Percentiles rank a stretch among this genome's conserved stretches.
Evolutionary conservation across 2,888 invertebrate genomes (phyloP).

Genomic region (Calliphora vomitoria): DNA sequence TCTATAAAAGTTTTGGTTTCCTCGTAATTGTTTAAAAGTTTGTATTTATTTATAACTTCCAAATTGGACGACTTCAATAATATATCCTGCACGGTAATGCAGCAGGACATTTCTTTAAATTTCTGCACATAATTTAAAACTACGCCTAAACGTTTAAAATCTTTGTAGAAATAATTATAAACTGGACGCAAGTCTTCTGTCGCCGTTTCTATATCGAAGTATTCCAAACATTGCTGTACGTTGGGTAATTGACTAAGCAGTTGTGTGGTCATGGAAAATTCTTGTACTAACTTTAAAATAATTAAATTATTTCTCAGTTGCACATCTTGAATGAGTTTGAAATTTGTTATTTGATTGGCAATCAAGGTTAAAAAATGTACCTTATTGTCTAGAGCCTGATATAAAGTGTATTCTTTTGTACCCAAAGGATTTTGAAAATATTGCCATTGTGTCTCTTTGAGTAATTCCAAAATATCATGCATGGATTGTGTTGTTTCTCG

Average conservation of each 20-base stretch:
- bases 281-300: slow-evolving; percentile 81
- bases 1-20: slow-evolving; percentile 79
- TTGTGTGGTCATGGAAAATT: slow-evolving; percentile 77
- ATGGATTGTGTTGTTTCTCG: slow-evolving; percentile 77
- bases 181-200: slow-evolving; percentile 78
- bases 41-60: slow-evolving; percentile 77
- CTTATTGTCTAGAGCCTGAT: slow-evolving; percentile 77
- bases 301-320: slow-evolving; percentile 80
- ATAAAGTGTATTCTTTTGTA: slow-evolving; percentile 78
- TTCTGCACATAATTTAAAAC: slow-evolving; percentile 78
- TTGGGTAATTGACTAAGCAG: slow-evolving; percentile 78
- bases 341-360: slow-evolving; percentile 77
- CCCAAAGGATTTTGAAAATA: slow-evolving; percentile 74
- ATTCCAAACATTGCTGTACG: slow-evolving; percentile 76
- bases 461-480: slow-evolving; percentile 72
- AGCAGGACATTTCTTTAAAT: slow-evolving; percentile 75
- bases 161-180: slow-evolving; percentile 81
- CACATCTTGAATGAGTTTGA: slow-evolving; percentile 76
- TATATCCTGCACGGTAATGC: slow-evolving; percentile 77
- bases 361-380: slow-evolving; percentile 80
- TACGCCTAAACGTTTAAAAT: slow-evolving; percentile 79
- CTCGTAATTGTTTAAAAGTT: slow-evolving; percentile 77
- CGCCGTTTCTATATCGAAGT: slow-evolving; percentile 75
- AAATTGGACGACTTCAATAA: slow-evolving; percentile 77
- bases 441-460: slow-evolving; percentile 72